Conservation (phyloP, 2,113 vertebrate species). For the Pantherophis guttatus region DNA sequence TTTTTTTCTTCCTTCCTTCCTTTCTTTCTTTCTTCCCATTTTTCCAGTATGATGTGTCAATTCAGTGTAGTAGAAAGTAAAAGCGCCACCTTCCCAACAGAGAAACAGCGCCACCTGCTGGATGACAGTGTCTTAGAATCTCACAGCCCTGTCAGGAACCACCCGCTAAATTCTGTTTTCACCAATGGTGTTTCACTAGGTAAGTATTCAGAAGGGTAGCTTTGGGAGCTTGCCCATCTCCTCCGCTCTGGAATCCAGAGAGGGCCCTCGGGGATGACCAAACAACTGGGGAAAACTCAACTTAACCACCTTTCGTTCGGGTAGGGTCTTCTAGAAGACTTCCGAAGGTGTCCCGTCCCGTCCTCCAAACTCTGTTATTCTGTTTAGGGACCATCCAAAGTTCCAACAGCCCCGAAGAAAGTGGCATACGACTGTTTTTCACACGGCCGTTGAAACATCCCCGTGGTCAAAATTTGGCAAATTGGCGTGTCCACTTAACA, state of each 20-base stretch:
- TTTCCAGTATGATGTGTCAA: slow-evolving; percentile 91
- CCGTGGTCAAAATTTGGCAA: too few relatives aligned
- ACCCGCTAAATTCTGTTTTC: slow-evolving; percentile 63
- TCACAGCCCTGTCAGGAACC: slow-evolving; percentile 80
- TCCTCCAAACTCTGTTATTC: too few relatives aligned
- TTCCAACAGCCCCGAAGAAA: too few relatives aligned
- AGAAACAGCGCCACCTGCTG: slow-evolving; percentile 89
- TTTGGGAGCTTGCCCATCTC: slow-evolving; percentile 27
- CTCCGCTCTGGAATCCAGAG: slow-evolving; percentile 4
- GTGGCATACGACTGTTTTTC: too few relatives aligned
- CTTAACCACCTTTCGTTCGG: accelerated
- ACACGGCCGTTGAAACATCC: too few relatives aligned
- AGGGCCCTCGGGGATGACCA: accelerated
- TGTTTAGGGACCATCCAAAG: too few relatives aligned
- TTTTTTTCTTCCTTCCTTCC: neutral
- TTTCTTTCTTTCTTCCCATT: slow-evolving; percentile 25
- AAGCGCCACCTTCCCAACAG: slow-evolving; percentile 89
- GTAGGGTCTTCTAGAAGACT: neutral
- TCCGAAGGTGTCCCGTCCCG: too few relatives aligned
- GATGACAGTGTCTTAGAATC: slow-evolving; percentile 95
- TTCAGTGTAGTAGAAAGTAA: slow-evolving; percentile 88
- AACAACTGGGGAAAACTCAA: neutral
- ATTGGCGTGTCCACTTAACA: too few relatives aligned
- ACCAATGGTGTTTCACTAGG: slow-evolving; percentile 86
- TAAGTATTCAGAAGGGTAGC: slow-evolving; percentile 51